phyloP scores from a whole-genome alignment of 1,140 invertebrate species.

The Sesamia nonagrioides region DNA sequence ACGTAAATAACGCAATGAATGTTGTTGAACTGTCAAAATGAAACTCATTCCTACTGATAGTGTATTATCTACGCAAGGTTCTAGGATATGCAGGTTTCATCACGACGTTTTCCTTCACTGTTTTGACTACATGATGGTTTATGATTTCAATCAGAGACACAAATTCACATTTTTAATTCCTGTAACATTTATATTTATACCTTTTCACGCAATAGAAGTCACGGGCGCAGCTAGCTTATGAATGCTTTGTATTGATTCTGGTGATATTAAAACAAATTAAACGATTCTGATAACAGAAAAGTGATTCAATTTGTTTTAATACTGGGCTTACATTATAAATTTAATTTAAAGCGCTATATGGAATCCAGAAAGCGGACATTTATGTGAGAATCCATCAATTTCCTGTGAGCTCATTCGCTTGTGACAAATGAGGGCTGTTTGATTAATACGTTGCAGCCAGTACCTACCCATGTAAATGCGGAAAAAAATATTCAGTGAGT shows the following conservation, averaged over 20 bases:
- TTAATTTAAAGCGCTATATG: constrained; percentile 23
- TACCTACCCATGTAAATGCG: not conserved
- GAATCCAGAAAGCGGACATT: constrained; percentile 7
- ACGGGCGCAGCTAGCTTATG: not conserved
- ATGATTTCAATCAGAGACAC: too few relatives aligned
- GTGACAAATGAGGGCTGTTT: constrained; percentile 33
- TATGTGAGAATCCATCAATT: constrained; percentile 22
- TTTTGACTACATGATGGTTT: too few relatives aligned
- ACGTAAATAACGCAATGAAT: too few relatives aligned
- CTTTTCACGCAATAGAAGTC: not conserved
- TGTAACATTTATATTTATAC: too few relatives aligned
- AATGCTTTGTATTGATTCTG: not conserved
- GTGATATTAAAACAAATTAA: not conserved
- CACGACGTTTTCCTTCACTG: too few relatives aligned
- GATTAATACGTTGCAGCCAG: constrained; percentile 20
- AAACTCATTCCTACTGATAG: too few relatives aligned
- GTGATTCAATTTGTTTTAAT: constrained; percentile 15
- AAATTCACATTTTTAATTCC: too few relatives aligned
- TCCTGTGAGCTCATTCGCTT: constrained; percentile 8
- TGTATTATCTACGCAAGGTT: too few relatives aligned
- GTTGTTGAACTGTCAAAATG: too few relatives aligned
- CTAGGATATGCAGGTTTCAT: too few relatives aligned
- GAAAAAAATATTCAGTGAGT: not conserved
- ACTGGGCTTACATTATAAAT: constrained; percentile 2
- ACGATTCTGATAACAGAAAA: not conserved